phyloP scores from a whole-genome alignment of 2,888 invertebrate genomes.

The Augochlorella aurata region DNA sequence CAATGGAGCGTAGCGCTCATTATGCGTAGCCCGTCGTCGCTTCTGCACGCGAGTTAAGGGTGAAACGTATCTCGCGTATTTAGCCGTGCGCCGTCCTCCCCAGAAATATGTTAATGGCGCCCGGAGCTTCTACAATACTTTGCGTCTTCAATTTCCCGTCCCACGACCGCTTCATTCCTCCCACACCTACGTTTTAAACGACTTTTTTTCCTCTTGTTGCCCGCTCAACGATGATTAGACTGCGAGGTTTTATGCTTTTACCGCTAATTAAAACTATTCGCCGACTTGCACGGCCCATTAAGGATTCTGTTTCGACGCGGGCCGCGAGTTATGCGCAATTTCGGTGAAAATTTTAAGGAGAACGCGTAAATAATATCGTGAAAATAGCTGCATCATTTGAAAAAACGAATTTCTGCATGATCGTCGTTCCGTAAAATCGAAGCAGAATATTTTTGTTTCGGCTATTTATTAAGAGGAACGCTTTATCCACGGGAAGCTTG shows the following conservation, averaged over 20 bases:
- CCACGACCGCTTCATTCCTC: not conserved
- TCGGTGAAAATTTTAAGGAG: too few relatives aligned
- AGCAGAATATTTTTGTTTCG: too few relatives aligned
- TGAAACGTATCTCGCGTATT: constrained; percentile 22
- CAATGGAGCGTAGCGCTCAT: constrained; percentile 52
- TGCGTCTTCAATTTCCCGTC: constrained; percentile 15
- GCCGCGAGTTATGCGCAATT: too few relatives aligned
- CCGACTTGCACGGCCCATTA: too few relatives aligned
- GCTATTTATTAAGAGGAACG: too few relatives aligned
- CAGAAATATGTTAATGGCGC: constrained; percentile 37
- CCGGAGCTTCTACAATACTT: not conserved
- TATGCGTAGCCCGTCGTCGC: constrained; percentile 46
- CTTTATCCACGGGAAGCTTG: too few relatives aligned
- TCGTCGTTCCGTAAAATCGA: too few relatives aligned
- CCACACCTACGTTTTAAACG: not conserved
- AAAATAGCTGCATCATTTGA: too few relatives aligned
- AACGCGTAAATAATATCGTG: too few relatives aligned
- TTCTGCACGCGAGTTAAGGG: constrained; percentile 37
- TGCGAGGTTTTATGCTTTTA: not conserved
- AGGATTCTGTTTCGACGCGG: too few relatives aligned
- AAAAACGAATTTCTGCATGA: too few relatives aligned
- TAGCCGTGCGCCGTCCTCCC: not conserved
- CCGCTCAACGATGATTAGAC: not conserved
- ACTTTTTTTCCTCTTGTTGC: not conserved
- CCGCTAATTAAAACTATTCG: not conserved